A percentile compares a stretch with the other conserved stretches of the same genome.
Evolutionary conservation across 1,140 invertebrate species (phyloP).

Genomic region (Lutraria rhynchaena): DNA sequence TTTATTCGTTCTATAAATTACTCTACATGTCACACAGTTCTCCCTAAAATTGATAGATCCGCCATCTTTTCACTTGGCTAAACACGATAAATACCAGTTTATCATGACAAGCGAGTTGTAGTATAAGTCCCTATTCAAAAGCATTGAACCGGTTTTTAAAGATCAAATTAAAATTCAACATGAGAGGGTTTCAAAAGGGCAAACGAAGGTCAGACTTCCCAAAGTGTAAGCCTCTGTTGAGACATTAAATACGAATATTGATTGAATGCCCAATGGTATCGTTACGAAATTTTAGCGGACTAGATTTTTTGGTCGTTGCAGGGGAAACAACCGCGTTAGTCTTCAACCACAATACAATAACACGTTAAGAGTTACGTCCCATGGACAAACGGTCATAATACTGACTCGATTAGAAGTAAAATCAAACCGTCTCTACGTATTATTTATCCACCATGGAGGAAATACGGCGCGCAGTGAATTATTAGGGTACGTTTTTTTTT

Average conservation of each 20-base stretch:
- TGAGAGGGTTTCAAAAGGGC: background rate
- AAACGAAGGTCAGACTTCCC: background rate
- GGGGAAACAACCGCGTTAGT: background rate
- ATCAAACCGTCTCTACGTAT: too few relatives aligned
- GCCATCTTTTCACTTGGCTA: constrained; percentile 22
- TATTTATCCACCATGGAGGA: too few relatives aligned
- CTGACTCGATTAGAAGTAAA: too few relatives aligned
- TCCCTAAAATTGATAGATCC: background rate
- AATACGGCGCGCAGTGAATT: too few relatives aligned
- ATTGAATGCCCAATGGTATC: background rate
- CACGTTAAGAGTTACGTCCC: too few relatives aligned
- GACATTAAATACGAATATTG: background rate
- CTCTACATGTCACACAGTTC: background rate
- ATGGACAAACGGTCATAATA: too few relatives aligned
- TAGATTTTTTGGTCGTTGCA: background rate
- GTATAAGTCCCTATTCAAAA: constrained; percentile 1
- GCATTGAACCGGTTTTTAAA: constrained; percentile 17
- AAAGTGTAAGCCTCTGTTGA: background rate
- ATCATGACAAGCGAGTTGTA: background rate
- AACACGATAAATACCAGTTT: constrained; percentile 14
- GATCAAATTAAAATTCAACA: constrained; percentile 17
- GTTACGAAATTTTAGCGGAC: background rate
- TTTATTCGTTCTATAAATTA: background rate
- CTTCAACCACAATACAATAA: too few relatives aligned
- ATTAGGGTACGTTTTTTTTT: too few relatives aligned